A percentile compares a stretch with the other conserved stretches of the same genome.
Conservation (phyloP, 1,140 invertebrate species). For the Heliconius melpomene region DNA sequence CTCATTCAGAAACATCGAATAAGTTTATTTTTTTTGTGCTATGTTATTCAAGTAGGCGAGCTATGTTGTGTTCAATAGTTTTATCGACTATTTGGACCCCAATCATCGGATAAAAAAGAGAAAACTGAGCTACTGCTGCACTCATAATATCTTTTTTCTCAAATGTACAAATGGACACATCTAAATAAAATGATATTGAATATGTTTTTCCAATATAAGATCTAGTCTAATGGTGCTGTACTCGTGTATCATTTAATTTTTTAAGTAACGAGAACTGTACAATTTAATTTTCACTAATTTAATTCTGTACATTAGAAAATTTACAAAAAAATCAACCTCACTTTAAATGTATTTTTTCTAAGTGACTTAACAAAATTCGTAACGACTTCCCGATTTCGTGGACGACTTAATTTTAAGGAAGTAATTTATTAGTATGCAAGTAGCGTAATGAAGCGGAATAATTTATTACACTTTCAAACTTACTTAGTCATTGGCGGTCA, state of each 20-base stretch:
- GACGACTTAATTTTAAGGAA: neutral
- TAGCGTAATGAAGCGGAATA: neutral
- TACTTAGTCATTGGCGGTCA: neutral
- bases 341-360: neutral
- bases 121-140: too few relatives aligned
- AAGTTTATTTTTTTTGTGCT: neutral
- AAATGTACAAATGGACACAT: too few relatives aligned
- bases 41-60: too few relatives aligned
- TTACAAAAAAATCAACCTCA: neutral
- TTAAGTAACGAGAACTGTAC: neutral
- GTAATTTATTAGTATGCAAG: conserved; percentile 1
- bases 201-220: too few relatives aligned
- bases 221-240: too few relatives aligned
- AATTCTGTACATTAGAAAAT: neutral
- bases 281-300: neutral
- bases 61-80: too few relatives aligned
- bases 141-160: too few relatives aligned
- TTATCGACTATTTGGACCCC: too few relatives aligned
- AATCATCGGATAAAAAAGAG: too few relatives aligned
- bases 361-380: neutral
- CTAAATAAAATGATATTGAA: too few relatives aligned
- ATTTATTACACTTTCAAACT: conserved; percentile 1
- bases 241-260: neutral
- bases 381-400: neutral
- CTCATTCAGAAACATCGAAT: neutral